phyloP scores from a whole-genome alignment of 2,113 vertebrate genomes.

The Oostethus manadensis region DNA sequence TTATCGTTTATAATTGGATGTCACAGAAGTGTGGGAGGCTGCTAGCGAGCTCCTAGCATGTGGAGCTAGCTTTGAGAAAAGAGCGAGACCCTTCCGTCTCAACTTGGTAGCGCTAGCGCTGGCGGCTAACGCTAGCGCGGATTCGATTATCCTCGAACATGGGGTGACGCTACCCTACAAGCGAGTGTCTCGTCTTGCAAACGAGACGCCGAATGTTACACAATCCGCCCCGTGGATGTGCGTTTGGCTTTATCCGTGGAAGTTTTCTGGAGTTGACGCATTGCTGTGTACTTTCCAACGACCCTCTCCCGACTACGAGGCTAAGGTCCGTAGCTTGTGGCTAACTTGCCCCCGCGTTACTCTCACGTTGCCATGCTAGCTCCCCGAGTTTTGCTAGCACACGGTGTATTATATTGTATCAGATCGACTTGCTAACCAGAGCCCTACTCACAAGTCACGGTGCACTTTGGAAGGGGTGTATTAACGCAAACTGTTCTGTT shows the following conservation, averaged over 20 bases:
- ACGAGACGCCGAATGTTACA: background rate
- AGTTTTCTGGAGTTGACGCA: slow-evolving; percentile 35
- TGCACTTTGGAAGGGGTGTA: background rate
- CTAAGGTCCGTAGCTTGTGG: slow-evolving; percentile 18
- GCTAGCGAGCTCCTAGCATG: slow-evolving; percentile 23
- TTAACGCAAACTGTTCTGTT: slow-evolving; percentile 1
- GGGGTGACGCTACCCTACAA: slow-evolving; percentile 17
- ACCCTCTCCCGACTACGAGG: slow-evolving; percentile 16
- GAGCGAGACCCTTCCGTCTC: slow-evolving; percentile 40
- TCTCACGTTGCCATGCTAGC: slow-evolving; percentile 24
- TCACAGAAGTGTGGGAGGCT: slow-evolving; percentile 14
- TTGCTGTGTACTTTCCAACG: slow-evolving; percentile 37
- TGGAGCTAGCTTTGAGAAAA: slow-evolving; percentile 41
- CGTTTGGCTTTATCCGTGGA: background rate
- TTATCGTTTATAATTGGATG: background rate
- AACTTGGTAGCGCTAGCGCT: slow-evolving; percentile 34
- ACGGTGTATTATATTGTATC: background rate
- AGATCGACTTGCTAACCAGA: background rate
- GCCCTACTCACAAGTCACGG: too few species aligned
- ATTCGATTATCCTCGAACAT: slow-evolving; percentile 9
- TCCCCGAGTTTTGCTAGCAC: background rate
- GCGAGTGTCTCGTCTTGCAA: background rate
- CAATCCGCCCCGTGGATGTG: background rate
- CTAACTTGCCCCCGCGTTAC: slow-evolving; percentile 17
- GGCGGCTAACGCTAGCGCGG: slow-evolving; percentile 29